A percentile compares a stretch with the other conserved stretches of the same genome.
phyloP scores from a whole-genome alignment of 1,140 invertebrate species.

The Pteromalus puparum region DNA sequence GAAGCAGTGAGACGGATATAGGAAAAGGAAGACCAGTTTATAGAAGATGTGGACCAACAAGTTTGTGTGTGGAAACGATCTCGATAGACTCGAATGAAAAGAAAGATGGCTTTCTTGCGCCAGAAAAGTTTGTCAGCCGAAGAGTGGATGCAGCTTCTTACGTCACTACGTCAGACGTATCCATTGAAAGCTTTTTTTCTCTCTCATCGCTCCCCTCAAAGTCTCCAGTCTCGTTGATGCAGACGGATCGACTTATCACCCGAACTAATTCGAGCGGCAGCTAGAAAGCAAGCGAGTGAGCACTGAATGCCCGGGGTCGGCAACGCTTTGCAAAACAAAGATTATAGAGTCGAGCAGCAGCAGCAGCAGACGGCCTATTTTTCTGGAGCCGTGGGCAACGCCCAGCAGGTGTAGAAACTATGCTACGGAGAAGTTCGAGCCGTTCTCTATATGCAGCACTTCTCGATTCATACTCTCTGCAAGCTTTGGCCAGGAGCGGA shows the following conservation, averaged over 20 bases:
- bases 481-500: neutral
- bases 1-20: neutral
- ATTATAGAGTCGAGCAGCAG: neutral
- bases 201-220: neutral
- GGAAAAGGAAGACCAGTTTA: too few species aligned
- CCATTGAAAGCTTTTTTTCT: slow-evolving; percentile 4
- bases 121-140: neutral
- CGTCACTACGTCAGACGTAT: neutral
- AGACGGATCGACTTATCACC: neutral
- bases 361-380: neutral
- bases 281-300: neutral
- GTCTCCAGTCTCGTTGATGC: neutral
- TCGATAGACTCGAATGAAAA: neutral
- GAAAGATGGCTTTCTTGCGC: neutral
- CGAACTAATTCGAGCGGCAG: too few species aligned
- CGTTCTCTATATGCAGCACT: neutral
- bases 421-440: neutral
- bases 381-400: neutral
- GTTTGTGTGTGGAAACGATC: neutral
- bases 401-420: neutral
- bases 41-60: neutral
- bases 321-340: neutral
- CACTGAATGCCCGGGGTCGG: neutral
- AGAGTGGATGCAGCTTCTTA: neutral
- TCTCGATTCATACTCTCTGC: neutral